Evolutionary conservation across 2,888 invertebrate genomes (phyloP).

Genomic region (Lepidocyrtinus sp.): DNA sequence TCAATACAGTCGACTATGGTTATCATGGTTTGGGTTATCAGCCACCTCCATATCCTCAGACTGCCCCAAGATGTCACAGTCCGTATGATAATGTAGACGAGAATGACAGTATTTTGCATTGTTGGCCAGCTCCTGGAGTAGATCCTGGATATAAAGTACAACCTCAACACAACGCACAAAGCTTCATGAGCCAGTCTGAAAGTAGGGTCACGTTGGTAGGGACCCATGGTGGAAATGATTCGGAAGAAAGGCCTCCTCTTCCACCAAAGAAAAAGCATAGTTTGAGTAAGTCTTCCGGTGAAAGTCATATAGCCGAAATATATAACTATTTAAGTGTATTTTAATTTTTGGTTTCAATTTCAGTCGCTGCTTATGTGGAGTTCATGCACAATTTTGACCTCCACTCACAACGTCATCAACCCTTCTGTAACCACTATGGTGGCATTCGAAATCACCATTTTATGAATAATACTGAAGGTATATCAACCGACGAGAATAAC

Average conservation of each 20-base stretch:
- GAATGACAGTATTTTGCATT: constrained; percentile 57
- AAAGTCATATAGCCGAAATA: not conserved
- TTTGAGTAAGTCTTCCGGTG: constrained; percentile 72
- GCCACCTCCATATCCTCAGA: constrained; percentile 3
- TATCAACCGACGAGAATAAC: constrained; percentile 30
- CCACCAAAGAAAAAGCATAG: constrained; percentile 96
- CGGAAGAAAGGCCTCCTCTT: constrained; percentile 85
- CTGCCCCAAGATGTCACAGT: constrained; percentile 60
- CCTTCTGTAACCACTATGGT: constrained; percentile 67
- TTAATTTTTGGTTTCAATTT: constrained; percentile 25
- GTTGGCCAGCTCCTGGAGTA: constrained; percentile 32
- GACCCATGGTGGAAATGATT: constrained; percentile 72
- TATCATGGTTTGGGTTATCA: constrained; percentile 19
- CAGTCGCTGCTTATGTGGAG: constrained; percentile 70
- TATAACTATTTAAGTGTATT: not conserved
- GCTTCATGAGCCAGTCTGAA: constrained; percentile 68
- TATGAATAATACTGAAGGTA: constrained; percentile 41
- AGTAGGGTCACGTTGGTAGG: constrained; percentile 67
- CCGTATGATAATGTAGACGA: constrained; percentile 70
- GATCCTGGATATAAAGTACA: not conserved
- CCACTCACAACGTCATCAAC: constrained; percentile 64
- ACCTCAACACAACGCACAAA: constrained; percentile 44
- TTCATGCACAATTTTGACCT: constrained; percentile 69
- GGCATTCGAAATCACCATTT: constrained; percentile 55
- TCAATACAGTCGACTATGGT: constrained; percentile 32